Base-by-base conservation (phyloP, 2,888 invertebrate species). In the Acanthoscelides obtectus region DNA sequence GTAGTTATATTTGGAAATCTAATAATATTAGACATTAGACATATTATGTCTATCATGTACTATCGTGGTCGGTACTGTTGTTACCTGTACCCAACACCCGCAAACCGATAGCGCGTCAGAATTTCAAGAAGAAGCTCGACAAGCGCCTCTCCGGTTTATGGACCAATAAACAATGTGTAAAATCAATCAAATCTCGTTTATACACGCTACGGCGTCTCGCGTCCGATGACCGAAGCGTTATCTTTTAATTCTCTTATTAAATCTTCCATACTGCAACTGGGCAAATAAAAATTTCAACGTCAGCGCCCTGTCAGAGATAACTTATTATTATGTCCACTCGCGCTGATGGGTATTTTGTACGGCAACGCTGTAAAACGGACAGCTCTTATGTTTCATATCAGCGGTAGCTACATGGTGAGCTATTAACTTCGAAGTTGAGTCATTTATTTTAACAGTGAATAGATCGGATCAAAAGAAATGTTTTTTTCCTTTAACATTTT, bases 171-270 rank as follows among this genome's bases (percentile, higher is more conserved):
- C 70, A 72, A 72, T 64, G 67, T 66, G 70, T 72, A 72, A 72
- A 72, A 69, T 72, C 72, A 71, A 71, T 72, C 72, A 72, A 66
- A 67, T 22, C 69, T 66, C 22, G 70, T 70, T 72, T 70, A 70
- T 70, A 69, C 69, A 66, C 68, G 21, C 25, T 22, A 70, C 70
- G 70, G 65, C 72, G 69, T 66, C 69, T 70, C 69, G 25, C 27
- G 69, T 66, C 20, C 66, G 68, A 70, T 64, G 69, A 69, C 68
- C 69, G 67, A 67, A 69, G 20, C 21, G 63, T 72, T 70, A 72
- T 72, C 72, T 72, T 72, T 72, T 70, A 70, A 72, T 70, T 72
- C 64, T 69, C 68, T 72, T 72, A 70, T 72, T 72, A 70, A 70
- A 70, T 72, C 72, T 72, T 67, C 68, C 67, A 69, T 72, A 70